Percentiles rank a stretch among this genome's conserved stretches.
phyloP scores from a whole-genome alignment of 2,888 invertebrate genomes.

The Habroteleia sp. region DNA sequence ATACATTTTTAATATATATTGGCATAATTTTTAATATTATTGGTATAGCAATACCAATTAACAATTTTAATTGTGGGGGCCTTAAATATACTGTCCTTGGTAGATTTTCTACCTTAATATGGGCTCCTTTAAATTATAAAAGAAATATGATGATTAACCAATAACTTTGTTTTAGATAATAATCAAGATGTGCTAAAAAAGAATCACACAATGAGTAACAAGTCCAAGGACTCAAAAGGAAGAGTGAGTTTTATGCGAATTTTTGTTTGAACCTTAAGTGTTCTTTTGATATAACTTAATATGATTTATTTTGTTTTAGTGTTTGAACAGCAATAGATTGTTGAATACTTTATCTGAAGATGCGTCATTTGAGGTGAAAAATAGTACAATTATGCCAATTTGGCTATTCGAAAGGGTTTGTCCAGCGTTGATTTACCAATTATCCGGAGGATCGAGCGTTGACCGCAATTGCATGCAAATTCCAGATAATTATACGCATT shows the following conservation, averaged over 20 bases:
- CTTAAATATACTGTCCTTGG: too few species aligned
- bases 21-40: too few species aligned
- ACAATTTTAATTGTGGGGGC: too few species aligned
- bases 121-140: too few species aligned
- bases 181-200: slow-evolving; percentile 59
- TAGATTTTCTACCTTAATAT: too few species aligned
- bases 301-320: slow-evolving; percentile 69
- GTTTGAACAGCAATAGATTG: slow-evolving; percentile 76
- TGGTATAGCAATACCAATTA: too few species aligned
- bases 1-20: too few species aligned
- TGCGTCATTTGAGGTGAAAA: slow-evolving; percentile 70
- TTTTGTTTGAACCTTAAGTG: too few species aligned
- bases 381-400: slow-evolving; percentile 72
- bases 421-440: slow-evolving; percentile 86
- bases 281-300: too few species aligned
- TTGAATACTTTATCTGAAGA: slow-evolving; percentile 72
- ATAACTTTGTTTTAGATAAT: slow-evolving; percentile 65
- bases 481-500: slow-evolving; percentile 62
- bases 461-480: slow-evolving; percentile 83
- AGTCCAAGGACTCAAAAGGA: slow-evolving; percentile 11
- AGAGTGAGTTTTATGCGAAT: slow-evolving; percentile 21
- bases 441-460: slow-evolving; percentile 83
- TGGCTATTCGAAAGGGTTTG: slow-evolving; percentile 83
- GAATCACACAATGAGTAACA: slow-evolving; percentile 41
- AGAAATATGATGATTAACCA: too few species aligned